A percentile compares a stretch with the other conserved stretches of the same genome.
These are phyloP conservation scores for Gymnorhina tibicen DNA, from an alignment of 2,113 vertebrate genomes.

Conservation along the genomic window DNA sequence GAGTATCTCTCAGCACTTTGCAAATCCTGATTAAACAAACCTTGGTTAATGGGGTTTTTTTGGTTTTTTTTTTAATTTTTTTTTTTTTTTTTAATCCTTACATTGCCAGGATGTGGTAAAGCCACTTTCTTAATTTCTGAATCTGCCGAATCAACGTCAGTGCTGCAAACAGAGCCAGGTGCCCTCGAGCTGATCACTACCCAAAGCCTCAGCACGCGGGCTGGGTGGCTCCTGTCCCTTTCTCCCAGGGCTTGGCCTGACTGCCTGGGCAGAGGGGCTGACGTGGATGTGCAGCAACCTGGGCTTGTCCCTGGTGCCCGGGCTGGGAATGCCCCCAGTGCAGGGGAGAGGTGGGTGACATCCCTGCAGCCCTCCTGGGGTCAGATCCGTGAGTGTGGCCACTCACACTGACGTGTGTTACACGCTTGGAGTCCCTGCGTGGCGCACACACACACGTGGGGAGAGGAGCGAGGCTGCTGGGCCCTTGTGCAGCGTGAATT, in stretches of 20 bases:
- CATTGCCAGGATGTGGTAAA: neutral
- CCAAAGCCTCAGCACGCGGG: accelerated
- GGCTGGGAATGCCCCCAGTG: neutral
- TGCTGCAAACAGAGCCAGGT: neutral
- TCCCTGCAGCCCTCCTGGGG: neutral
- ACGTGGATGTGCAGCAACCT: neutral
- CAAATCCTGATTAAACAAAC: constrained; percentile 12
- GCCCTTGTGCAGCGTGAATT: neutral
- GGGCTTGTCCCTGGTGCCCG: neutral
- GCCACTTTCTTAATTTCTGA: neutral
- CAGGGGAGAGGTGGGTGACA: neutral
- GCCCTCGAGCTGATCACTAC: accelerated
- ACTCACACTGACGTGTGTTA: accelerated
- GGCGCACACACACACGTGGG: accelerated
- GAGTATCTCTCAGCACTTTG: neutral
- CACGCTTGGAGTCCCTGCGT: neutral
- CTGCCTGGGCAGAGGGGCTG: neutral
- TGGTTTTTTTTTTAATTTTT: neutral
- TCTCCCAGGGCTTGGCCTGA: neutral
- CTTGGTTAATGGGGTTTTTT: neutral
- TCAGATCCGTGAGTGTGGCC: accelerated
- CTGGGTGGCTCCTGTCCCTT: neutral
- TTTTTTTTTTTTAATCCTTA: neutral
- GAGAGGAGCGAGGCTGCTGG: neutral
- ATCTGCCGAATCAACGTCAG: neutral